Percentiles rank a stretch among this genome's conserved stretches.
Conservation (phyloP, 2,797 vertebrate genomes). For the Botia almorhae region DNA sequence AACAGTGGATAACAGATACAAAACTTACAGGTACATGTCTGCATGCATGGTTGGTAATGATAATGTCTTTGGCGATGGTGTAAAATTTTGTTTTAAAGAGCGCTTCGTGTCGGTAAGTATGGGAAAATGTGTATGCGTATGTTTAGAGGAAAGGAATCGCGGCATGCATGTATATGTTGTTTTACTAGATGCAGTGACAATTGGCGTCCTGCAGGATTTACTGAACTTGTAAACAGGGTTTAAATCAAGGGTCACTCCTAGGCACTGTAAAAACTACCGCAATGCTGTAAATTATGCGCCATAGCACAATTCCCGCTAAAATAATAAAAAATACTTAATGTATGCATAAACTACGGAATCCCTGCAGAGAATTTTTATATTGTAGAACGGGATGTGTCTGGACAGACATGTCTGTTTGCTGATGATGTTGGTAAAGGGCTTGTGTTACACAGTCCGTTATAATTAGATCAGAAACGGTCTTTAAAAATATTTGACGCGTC, state of each 20-base stretch:
- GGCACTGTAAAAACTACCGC: constrained; percentile 50
- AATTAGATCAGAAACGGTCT: constrained; percentile 23
- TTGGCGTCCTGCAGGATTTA: constrained; percentile 60
- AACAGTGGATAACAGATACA: constrained; percentile 16
- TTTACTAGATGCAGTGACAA: constrained; percentile 55
- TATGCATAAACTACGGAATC: neutral
- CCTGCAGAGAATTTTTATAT: neutral
- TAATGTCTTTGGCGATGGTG: constrained; percentile 22
- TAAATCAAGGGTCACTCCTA: constrained; percentile 59
- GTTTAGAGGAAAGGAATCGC: constrained; percentile 31
- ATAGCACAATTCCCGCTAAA: neutral
- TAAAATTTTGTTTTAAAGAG: constrained; percentile 1
- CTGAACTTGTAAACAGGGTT: constrained; percentile 60
- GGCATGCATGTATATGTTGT: constrained; percentile 50
- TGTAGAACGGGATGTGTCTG: constrained; percentile 5
- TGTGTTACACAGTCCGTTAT: constrained; percentile 9
- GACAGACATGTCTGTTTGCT: neutral
- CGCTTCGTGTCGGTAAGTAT: constrained; percentile 21
- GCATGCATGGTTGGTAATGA: neutral
- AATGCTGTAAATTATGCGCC: constrained; percentile 10
- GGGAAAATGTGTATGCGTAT: neutral
- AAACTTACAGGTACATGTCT: constrained; percentile 26
- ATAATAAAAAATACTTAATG: neutral
- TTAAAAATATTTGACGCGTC: constrained; percentile 4
- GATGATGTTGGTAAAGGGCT: constrained; percentile 1